A percentile compares a stretch with the other conserved stretches of the same genome.
Conservation (phyloP, 2,797 vertebrate species). For the Rhynchotus rufescens region DNA sequence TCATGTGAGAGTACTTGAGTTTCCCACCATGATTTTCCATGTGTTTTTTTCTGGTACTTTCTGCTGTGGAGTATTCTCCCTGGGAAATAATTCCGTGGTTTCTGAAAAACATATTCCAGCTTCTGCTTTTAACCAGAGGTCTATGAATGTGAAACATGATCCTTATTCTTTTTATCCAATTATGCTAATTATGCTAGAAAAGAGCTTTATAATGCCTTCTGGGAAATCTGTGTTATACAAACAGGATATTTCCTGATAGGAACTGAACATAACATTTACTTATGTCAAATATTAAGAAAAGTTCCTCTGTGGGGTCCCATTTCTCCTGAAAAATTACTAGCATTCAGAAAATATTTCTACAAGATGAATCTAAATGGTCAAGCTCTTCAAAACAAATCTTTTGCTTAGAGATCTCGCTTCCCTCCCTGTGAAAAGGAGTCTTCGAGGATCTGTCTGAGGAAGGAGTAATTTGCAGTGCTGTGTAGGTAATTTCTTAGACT, state of each 20-base stretch:
- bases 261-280: background rate
- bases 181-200: constrained; percentile 2
- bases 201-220: background rate
- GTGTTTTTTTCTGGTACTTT: constrained; percentile 23
- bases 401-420: background rate
- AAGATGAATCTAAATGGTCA: background rate
- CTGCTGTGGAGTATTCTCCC: background rate
- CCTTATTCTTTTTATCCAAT: constrained; percentile 15
- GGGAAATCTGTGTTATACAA: background rate
- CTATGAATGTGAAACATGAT: background rate
- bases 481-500: background rate
- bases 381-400: background rate
- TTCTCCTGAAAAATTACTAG: constrained; percentile 6
- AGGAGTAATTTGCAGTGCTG: background rate
- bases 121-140: background rate
- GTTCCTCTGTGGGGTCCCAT: background rate
- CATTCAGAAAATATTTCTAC: background rate
- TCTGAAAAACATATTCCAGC: background rate
- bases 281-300: background rate
- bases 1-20: background rate
- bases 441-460: background rate
- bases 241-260: background rate
- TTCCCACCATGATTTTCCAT: background rate
- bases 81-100: background rate
- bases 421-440: background rate